Percentiles rank a stretch among this genome's conserved stretches.
Evolutionary conservation across 2,888 invertebrate genomes (phyloP).

Genomic region (Megalurothrips usitatus): DNA sequence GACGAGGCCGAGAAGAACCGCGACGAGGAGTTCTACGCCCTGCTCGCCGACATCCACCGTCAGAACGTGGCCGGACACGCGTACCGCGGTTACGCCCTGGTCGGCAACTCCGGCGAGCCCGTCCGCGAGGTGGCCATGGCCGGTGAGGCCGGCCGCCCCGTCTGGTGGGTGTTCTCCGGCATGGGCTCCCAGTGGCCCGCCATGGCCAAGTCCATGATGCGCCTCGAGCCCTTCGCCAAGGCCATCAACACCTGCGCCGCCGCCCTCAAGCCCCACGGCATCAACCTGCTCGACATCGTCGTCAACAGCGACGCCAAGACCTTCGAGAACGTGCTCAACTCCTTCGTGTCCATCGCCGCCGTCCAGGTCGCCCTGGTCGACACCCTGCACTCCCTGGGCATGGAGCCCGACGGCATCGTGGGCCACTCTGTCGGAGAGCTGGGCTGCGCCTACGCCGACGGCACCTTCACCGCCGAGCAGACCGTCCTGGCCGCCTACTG

Average conservation of each 20-base stretch:
- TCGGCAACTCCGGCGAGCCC: conserved; percentile 52
- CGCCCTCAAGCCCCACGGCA: conserved; percentile 68
- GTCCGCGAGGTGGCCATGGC: conserved; percentile 52
- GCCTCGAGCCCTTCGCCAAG: conserved; percentile 72
- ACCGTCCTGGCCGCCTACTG: conserved; percentile 91
- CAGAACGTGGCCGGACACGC: conserved; percentile 69
- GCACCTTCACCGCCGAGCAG: conserved; percentile 89
- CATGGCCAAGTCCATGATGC: conserved; percentile 86
- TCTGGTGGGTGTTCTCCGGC: conserved; percentile 95
- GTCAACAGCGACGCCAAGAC: conserved; percentile 69
- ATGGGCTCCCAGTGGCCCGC: conserved; percentile 99
- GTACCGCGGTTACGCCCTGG: conserved; percentile 74
- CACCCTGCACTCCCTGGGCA: conserved; percentile 66
- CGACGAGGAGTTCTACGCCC: conserved; percentile 69
- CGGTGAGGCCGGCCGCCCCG: conserved; percentile 63
- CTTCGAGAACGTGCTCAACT: conserved; percentile 81
- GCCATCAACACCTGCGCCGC: conserved; percentile 68
- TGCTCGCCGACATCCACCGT: conserved; percentile 70
- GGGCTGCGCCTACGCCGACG: conserved; percentile 58
- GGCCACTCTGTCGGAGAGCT: conserved; percentile 92
- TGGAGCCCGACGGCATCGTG: conserved; percentile 88
- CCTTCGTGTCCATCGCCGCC: conserved; percentile 91
- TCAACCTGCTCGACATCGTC: conserved; percentile 78
- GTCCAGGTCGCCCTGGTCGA: conserved; percentile 96
- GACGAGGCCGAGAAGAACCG: conserved; percentile 50